A percentile compares a stretch with the other conserved stretches of the same genome.
Evolutionary conservation across 2,797 vertebrate genomes (phyloP).

Genomic region (Coluber constrictor): DNA sequence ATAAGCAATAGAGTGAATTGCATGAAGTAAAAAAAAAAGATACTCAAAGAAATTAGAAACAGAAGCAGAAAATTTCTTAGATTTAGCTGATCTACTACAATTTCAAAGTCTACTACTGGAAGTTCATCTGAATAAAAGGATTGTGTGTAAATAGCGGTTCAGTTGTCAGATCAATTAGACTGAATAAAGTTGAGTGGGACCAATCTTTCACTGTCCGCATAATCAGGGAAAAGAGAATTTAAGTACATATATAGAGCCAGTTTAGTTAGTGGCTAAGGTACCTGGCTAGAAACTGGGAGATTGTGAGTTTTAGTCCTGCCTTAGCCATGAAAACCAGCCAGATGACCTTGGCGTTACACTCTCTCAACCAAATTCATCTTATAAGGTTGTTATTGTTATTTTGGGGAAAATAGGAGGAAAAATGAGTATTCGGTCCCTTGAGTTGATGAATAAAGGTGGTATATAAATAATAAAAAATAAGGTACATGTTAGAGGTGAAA

Average conservation of each 20-base stretch:
- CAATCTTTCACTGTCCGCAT: background rate
- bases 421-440: too few relatives aligned
- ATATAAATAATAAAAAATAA: background rate
- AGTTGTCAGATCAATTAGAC: background rate
- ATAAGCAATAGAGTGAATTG: background rate
- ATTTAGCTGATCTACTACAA: background rate
- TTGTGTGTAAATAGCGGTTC: background rate
- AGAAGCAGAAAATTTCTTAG: background rate
- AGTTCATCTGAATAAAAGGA: background rate
- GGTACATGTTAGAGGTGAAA: background rate
- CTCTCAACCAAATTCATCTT: background rate
- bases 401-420: background rate
- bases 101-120: background rate
- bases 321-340: background rate
- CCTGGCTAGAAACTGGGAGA: background rate
- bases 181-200: background rate
- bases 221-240: background rate
- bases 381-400: background rate
- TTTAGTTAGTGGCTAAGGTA: background rate
- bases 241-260: background rate
- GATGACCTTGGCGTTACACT: background rate
- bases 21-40: background rate
- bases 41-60: background rate
- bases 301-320: background rate
- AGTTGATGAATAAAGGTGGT: background rate